Conservation (phyloP, 2,888 invertebrate species). For the Aleiodes alternator region DNA sequence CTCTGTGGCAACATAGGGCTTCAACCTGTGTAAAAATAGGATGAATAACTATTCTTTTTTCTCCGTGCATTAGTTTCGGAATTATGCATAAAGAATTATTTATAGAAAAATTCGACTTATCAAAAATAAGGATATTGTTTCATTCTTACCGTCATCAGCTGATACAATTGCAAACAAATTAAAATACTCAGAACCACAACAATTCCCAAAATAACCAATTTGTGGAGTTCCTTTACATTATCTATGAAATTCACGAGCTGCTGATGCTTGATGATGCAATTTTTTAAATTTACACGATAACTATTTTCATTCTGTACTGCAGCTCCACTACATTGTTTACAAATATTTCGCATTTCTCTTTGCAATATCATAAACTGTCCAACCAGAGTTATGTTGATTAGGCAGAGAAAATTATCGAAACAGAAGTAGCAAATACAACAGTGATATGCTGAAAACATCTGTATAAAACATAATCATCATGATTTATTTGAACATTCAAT, state of each 20-base stretch:
- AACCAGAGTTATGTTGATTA: slow-evolving; percentile 52
- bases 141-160: slow-evolving; percentile 50
- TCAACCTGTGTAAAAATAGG: too few relatives aligned
- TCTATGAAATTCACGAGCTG: slow-evolving; percentile 49
- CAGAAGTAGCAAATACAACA: slow-evolving; percentile 46
- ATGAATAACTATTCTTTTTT: too few relatives aligned
- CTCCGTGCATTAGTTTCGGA: too few relatives aligned
- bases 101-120: too few relatives aligned
- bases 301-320: background rate
- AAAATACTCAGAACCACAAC: slow-evolving; percentile 46
- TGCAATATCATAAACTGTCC: slow-evolving; percentile 57
- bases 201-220: slow-evolving; percentile 51
- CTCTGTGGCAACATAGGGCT: too few relatives aligned
- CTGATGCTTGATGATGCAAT: slow-evolving; percentile 53
- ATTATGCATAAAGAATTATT: too few relatives aligned
- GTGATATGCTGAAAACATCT: slow-evolving; percentile 45
- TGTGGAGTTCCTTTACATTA: slow-evolving; percentile 50
- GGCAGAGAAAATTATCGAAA: slow-evolving; percentile 53
- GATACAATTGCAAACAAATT: slow-evolving; percentile 53
- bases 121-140: background rate
- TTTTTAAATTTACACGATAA: slow-evolving; percentile 42
- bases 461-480: too few relatives aligned
- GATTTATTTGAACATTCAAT: background rate
- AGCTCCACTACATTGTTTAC: background rate
- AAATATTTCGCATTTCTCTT: slow-evolving; percentile 45